These are phyloP conservation scores for Calosoma granatense DNA, from an alignment of 1,140 invertebrate species.

Conservation along the genomic window DNA sequence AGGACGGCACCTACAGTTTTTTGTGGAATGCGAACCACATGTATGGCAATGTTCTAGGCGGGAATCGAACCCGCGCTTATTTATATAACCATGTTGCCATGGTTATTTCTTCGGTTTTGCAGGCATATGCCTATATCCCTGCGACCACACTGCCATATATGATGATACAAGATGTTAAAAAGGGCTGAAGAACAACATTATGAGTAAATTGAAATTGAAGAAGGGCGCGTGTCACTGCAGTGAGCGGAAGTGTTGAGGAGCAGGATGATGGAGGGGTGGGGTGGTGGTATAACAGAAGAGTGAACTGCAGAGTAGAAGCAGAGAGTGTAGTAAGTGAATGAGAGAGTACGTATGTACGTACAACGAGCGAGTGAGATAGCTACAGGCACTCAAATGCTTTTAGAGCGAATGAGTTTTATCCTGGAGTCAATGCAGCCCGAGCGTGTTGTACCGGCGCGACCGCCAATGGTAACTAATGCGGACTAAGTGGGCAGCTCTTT, in stretches of 20 bases:
- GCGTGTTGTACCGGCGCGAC: conserved; percentile 13
- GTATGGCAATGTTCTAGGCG: too few relatives aligned
- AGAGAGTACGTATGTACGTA: background rate
- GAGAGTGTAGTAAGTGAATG: background rate
- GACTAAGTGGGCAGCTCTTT: conserved; percentile 19
- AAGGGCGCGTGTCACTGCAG: background rate
- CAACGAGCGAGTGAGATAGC: conserved; percentile 8
- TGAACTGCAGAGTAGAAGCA: background rate
- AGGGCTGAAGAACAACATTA: conserved; percentile 1
- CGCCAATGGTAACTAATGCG: conserved; percentile 18
- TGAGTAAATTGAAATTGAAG: conserved; percentile 8
- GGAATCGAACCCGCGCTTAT: too few relatives aligned
- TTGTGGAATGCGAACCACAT: too few relatives aligned
- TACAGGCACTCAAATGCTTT: conserved; percentile 27
- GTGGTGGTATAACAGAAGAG: too few relatives aligned
- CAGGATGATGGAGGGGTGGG: too few relatives aligned
- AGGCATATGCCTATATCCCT: too few relatives aligned
- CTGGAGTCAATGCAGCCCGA: conserved; percentile 15
- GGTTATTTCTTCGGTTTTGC: too few relatives aligned
- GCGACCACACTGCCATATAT: too few relatives aligned
- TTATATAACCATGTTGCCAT: too few relatives aligned
- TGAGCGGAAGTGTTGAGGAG: too few relatives aligned
- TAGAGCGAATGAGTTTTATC: conserved; percentile 27
- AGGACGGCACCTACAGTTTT: too few relatives aligned
- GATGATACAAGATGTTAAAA: conserved; percentile 1